Evolutionary conservation across 2,113 vertebrate genomes (phyloP), one percentile per base, ranked within the genome.

Genomic region (Carettochelys insculpta): DNA sequence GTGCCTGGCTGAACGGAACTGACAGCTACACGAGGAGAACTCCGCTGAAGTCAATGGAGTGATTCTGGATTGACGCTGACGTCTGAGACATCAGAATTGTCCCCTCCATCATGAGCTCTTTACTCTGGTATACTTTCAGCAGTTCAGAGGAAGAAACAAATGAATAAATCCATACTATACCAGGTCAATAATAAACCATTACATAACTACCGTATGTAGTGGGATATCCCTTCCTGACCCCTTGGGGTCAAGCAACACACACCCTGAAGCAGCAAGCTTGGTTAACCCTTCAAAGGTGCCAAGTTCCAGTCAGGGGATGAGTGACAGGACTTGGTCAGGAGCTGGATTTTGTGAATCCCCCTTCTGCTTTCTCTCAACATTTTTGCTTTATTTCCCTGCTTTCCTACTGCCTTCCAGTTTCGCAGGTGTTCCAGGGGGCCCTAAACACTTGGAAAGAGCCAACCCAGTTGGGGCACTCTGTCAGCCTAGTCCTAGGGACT

Each of bases 181-280:
- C 12, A 51, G 5, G 14, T 9, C 53, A 83, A 5, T 0, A 3
- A 22, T 9, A 31, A 16, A 50, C 34, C 83, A 75, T 80, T 77
- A 86, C 77, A 86, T 48, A 82, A 50, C 13, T 83, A 43, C 6
- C 80, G 29, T 1, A 1, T 54, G n/a, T 88, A 38, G 11, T 53
- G 84, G 83, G 82, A 80, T 90, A 93, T 71, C 17, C 0, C 0
- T 75, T 87, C 73, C 58, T 91, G 34, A 75, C 47, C 38, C 25
- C 50, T 45, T 38, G 88, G 27, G 54, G 41, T 80, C 73, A 68
- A 38, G 77, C 76, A 53, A 27, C 51, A 79, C 61, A n/a, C 25
- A 68, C 51, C 34, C 51, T 0, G 2, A 90, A 76, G 75, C 92
- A 93, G 9, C 51, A 80, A 68, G 94, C 38, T 61, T 94, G 86